phyloP scores from a whole-genome alignment of 2,797 vertebrate species.

The Hypotaenidia philippensis region DNA sequence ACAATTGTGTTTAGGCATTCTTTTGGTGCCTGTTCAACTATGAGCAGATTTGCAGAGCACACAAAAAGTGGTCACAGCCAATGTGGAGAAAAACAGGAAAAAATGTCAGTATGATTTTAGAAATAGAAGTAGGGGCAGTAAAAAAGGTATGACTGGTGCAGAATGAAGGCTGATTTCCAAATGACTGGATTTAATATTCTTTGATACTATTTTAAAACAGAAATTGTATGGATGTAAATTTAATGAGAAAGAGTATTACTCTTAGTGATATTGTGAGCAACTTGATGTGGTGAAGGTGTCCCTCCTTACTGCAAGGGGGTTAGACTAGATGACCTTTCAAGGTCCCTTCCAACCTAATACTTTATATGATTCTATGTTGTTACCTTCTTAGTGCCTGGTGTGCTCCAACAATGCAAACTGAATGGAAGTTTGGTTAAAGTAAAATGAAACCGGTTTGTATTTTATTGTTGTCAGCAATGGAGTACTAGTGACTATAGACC shows the following conservation, averaged over 20 bases:
- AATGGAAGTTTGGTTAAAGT: not conserved
- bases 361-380: too few relatives aligned
- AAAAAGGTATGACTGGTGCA: not conserved
- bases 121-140: not conserved
- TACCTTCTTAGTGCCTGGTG: not conserved
- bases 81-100: not conserved
- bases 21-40: not conserved
- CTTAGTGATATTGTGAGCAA: too few relatives aligned
- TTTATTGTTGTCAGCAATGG: not conserved
- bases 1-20: not conserved
- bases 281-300: too few relatives aligned
- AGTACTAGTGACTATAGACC: not conserved
- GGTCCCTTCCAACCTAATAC: too few relatives aligned
- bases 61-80: not conserved
- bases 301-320: too few relatives aligned
- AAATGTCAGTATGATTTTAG: not conserved
- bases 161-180: not conserved
- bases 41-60: not conserved
- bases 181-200: not conserved
- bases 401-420: not conserved
- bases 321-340: too few relatives aligned
- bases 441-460: not conserved
- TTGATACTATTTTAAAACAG: not conserved
- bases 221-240: not conserved
- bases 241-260: not conserved